Evolutionary conservation across 2,888 invertebrate genomes (phyloP).

Genomic region (Scaptomyza reducta): DNA sequence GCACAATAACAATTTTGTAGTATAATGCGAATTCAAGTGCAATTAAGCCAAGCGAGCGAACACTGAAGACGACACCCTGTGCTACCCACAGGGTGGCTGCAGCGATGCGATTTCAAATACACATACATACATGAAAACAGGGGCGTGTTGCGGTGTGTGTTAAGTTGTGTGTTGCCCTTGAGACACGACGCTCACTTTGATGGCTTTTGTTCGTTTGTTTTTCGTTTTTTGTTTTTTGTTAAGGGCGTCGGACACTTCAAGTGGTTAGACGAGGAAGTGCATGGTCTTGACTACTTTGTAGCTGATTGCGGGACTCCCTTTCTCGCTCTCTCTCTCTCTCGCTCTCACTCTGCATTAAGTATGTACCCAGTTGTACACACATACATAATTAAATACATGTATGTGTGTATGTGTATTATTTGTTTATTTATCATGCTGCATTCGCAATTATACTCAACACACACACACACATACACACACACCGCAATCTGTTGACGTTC

Average conservation of each 20-base stretch:
- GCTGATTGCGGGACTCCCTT: conserved; percentile 45
- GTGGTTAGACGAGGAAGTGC: conserved; percentile 51
- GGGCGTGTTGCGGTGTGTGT: not conserved
- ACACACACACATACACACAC: conserved; percentile 9
- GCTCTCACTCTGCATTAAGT: conserved; percentile 3
- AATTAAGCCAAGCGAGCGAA: conserved; percentile 4
- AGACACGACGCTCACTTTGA: conserved; percentile 24
- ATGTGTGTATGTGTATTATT: conserved; percentile 21
- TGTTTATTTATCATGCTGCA: conserved; percentile 73
- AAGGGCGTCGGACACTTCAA: conserved; percentile 22
- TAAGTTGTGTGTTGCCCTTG: conserved; percentile 38
- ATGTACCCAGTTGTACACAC: not conserved
- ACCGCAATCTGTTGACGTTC: conserved; percentile 5
- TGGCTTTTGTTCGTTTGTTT: conserved; percentile 27
- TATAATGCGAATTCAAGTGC: conserved; percentile 20
- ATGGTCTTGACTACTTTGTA: conserved; percentile 59
- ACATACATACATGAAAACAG: not conserved
- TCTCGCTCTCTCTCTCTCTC: conserved; percentile 2
- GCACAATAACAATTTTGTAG: conserved; percentile 13
- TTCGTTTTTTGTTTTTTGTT: conserved; percentile 1
- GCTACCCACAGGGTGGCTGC: not conserved
- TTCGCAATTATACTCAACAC: conserved; percentile 42
- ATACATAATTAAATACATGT: conserved; percentile 1
- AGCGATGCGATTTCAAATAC: no score
- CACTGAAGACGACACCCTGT: conserved; percentile 3